Evolutionary conservation across 2,797 vertebrate genomes (phyloP).

Genomic region (Myripristis murdjan): DNA sequence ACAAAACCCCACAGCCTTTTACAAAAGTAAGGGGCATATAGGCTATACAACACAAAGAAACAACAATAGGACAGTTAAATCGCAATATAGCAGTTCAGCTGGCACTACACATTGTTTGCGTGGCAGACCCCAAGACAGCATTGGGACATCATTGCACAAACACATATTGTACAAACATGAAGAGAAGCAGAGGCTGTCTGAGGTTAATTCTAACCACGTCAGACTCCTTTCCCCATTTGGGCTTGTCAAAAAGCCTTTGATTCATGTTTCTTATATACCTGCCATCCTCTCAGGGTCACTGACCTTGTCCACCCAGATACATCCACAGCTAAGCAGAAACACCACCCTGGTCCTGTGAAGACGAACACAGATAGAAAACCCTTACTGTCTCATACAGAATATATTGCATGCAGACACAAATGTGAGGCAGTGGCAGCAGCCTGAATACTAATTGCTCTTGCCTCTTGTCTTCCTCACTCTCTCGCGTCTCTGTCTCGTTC

Average conservation of each 20-base stretch:
- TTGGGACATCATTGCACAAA: constrained; percentile 14
- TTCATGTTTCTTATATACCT: constrained; percentile 57
- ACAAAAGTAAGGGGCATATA: neutral
- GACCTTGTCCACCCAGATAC: constrained; percentile 64
- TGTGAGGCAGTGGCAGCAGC: constrained; percentile 33
- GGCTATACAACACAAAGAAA: neutral
- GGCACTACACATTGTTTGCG: constrained; percentile 9
- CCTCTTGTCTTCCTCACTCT: neutral
- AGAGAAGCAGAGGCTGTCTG: constrained; percentile 37
- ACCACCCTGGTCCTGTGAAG: constrained; percentile 48
- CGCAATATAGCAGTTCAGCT: constrained; percentile 13
- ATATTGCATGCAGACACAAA: constrained; percentile 40
- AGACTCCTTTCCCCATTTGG: constrained; percentile 29
- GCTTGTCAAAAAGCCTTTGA: constrained; percentile 58
- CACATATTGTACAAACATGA: constrained; percentile 7
- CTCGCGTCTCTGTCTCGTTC: neutral
- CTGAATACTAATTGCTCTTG: constrained; percentile 22
- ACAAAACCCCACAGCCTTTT: constrained; percentile 22
- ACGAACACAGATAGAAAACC: constrained; percentile 31
- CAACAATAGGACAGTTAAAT: constrained; percentile 20
- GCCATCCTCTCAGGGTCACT: constrained; percentile 54
- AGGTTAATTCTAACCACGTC: constrained; percentile 46
- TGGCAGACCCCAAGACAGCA: constrained; percentile 9
- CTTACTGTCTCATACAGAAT: constrained; percentile 20
- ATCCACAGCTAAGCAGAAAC: constrained; percentile 47